Evolutionary conservation across 2,113 vertebrate genomes (phyloP).

Genomic region (Aviceda subcristata): DNA sequence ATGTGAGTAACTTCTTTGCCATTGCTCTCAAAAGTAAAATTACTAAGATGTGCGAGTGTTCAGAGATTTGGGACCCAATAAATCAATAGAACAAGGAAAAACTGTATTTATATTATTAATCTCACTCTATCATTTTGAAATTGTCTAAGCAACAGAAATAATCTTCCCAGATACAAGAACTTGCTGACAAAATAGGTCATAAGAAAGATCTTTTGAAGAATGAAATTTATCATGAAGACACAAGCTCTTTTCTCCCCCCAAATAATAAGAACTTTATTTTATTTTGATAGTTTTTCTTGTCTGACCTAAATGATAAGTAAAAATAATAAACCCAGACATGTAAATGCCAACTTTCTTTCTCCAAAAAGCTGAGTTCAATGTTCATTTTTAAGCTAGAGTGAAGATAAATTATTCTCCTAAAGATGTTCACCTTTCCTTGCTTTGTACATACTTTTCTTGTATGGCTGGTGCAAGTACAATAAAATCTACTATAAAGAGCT

Average conservation of each 20-base stretch:
- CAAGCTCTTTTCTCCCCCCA: neutral
- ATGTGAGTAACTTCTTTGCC: neutral
- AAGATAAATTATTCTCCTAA: neutral
- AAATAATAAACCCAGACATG: neutral
- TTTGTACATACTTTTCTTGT: neutral
- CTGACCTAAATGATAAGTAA: neutral
- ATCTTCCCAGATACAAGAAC: neutral
- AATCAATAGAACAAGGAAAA: conserved; percentile 25
- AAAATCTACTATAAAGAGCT: neutral
- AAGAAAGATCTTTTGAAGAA: neutral
- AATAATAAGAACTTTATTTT: neutral
- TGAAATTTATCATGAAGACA: neutral
- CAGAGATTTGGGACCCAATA: neutral
- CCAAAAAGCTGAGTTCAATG: neutral
- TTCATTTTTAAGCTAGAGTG: neutral
- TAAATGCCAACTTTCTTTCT: neutral
- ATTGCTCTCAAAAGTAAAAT: neutral
- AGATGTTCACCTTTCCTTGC: neutral
- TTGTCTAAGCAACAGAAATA: conserved; percentile 7
- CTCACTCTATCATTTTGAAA: conserved; percentile 18
- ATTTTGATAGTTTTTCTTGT: neutral
- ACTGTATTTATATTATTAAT: neutral
- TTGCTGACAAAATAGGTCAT: neutral
- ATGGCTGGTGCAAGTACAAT: neutral
- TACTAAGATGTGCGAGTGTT: neutral